These are phyloP conservation scores for Meloidogyne exigua DNA, from an alignment of 1,140 invertebrate species.

Conservation along the genomic window DNA sequence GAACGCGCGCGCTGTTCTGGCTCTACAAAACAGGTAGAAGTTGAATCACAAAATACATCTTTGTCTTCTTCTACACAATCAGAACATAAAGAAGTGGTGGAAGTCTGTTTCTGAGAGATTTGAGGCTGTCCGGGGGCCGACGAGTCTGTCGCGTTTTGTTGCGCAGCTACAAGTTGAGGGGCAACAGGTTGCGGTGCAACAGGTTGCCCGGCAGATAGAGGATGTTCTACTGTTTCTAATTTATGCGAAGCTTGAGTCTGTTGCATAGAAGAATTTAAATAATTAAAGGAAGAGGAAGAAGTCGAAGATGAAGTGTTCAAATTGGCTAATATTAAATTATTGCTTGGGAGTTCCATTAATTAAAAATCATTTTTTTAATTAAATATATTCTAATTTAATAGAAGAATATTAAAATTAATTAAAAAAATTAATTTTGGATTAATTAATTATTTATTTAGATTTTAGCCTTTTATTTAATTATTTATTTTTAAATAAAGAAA, in stretches of 20 bases:
- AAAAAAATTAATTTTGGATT: too few species aligned
- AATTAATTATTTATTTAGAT: too few species aligned
- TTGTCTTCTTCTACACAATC: not conserved
- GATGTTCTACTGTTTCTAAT: not conserved
- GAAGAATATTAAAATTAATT: too few species aligned
- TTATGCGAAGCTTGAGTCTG: not conserved
- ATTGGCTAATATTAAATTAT: not conserved
- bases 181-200: not conserved
- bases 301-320: not conserved
- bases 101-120: too few species aligned
- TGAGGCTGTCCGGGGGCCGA: too few species aligned
- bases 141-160: too few species aligned
- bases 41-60: not conserved
- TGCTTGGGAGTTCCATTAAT: not conserved
- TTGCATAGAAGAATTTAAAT: not conserved
- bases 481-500: too few species aligned
- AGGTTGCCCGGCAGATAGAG: too few species aligned
- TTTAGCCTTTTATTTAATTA: too few species aligned
- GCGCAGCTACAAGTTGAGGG: too few species aligned
- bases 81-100: not conserved
- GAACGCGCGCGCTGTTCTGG: not conserved
- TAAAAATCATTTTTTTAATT: too few species aligned
- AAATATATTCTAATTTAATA: too few species aligned
- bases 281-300: not conserved
- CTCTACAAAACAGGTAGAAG: not conserved